phyloP scores from a whole-genome alignment of 1,140 invertebrate species.

The Papilio dardanus region DNA sequence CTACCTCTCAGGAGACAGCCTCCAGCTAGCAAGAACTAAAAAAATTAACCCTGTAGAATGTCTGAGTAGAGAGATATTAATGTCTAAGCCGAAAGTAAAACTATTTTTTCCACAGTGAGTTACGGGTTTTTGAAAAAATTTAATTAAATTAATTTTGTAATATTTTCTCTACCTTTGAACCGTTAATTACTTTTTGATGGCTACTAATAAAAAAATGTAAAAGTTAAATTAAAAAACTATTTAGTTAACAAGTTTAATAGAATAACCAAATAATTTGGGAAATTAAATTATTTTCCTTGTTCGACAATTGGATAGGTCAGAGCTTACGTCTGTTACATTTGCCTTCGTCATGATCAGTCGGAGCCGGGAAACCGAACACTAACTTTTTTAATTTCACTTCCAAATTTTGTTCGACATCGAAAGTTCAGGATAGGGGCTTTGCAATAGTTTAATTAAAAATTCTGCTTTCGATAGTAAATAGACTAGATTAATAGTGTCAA shows the following conservation, averaged over 20 bases:
- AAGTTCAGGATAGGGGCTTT: neutral
- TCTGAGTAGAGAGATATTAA: too few species aligned
- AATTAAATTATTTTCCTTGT: neutral
- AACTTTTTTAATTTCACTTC: conserved; percentile 25
- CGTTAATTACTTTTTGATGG: neutral
- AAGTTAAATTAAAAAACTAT: neutral
- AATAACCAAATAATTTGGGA: neutral
- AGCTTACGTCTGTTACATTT: neutral
- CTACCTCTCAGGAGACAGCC: neutral
- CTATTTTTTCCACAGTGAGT: neutral
- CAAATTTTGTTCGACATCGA: conserved; percentile 20
- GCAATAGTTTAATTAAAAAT: conserved; percentile 9
- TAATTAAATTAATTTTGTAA: neutral
- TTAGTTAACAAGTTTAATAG: neutral
- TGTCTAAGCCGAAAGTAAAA: too few species aligned
- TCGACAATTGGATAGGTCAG: neutral
- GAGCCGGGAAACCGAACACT: conserved; percentile 8
- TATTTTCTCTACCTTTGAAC: too few species aligned
- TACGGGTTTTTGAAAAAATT: neutral
- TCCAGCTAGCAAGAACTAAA: too few species aligned
- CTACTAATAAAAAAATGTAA: neutral
- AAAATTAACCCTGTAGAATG: too few species aligned
- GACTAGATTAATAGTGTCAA: neutral
- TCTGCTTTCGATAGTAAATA: neutral
- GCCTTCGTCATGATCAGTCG: conserved; percentile 2